A percentile compares a stretch with the other conserved stretches of the same genome.
Evolutionary conservation across 2,113 vertebrate species (phyloP).

Genomic region (Thunnus thynnus): DNA sequence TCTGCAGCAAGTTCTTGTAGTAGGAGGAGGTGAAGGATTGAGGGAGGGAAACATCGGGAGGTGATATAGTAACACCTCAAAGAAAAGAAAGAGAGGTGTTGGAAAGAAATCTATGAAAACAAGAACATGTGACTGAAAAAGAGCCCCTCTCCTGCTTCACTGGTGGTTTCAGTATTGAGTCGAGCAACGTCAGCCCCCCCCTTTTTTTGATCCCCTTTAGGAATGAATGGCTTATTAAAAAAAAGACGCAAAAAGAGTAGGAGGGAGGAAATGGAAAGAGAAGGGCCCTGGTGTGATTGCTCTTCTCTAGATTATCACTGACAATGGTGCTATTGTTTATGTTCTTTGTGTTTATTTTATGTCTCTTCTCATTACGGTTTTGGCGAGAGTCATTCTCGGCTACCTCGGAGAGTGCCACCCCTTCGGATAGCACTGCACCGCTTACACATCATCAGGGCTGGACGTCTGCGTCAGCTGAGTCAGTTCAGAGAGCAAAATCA

Average conservation of each 20-base stretch:
- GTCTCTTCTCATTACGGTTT: constrained; percentile 56
- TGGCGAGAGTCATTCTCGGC: constrained; percentile 79
- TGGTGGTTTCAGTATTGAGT: constrained; percentile 23
- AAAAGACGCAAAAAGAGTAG: constrained; percentile 16
- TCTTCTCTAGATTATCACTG: constrained; percentile 74
- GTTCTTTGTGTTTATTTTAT: constrained; percentile 62
- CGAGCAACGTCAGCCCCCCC: neutral
- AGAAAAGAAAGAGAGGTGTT: constrained; percentile 25
- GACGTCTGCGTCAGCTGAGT: neutral
- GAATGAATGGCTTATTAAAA: constrained; percentile 32
- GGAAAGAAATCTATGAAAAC: constrained; percentile 37
- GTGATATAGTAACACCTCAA: constrained; percentile 18
- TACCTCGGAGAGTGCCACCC: constrained; percentile 86
- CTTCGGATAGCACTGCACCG: constrained; percentile 48
- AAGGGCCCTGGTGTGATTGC: constrained; percentile 38
- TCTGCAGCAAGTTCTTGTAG: constrained; percentile 97
- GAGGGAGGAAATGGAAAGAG: constrained; percentile 48
- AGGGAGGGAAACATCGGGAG: constrained; percentile 11
- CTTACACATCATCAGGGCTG: neutral
- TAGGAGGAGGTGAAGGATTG: constrained; percentile 9
- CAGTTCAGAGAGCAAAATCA: constrained; percentile 9
- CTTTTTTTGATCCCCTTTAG: constrained; percentile 35
- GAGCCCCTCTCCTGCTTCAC: constrained; percentile 51
- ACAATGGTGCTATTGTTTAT: constrained; percentile 89
- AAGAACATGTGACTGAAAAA: constrained; percentile 66